Conservation (phyloP, 1,140 invertebrate genomes). For the Lasioglossum baleicum region DNA sequence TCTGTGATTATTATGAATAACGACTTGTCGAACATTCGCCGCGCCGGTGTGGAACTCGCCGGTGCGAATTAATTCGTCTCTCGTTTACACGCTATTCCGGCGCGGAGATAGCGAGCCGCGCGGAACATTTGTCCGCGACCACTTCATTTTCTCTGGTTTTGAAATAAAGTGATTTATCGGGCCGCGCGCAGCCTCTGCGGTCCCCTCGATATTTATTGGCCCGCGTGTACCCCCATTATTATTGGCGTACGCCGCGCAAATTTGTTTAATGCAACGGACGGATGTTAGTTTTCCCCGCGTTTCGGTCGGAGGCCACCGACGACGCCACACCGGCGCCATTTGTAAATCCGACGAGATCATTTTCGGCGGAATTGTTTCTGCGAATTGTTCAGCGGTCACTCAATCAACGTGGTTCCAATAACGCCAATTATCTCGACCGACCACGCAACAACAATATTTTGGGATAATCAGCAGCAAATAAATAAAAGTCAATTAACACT, state of each 20-base stretch:
- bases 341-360: background rate
- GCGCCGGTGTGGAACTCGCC: background rate
- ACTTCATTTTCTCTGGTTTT: slow-evolving; percentile 46
- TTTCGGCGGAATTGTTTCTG: background rate
- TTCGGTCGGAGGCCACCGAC: background rate
- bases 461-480: too few species aligned
- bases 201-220: slow-evolving; percentile 40
- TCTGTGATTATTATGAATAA: background rate
- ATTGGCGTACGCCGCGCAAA: slow-evolving; percentile 10
- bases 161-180: slow-evolving; percentile 51
- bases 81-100: slow-evolving; percentile 47
- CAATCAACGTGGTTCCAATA: too few species aligned
- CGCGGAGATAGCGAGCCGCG: slow-evolving; percentile 18
- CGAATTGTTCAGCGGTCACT: background rate
- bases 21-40: slow-evolving; percentile 36
- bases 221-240: slow-evolving; percentile 38
- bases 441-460: too few species aligned
- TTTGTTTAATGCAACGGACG: slow-evolving; percentile 32
- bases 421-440: too few species aligned
- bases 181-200: background rate
- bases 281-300: background rate
- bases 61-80: slow-evolving; percentile 42
- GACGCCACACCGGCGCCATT: background rate
- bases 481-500: too few species aligned
- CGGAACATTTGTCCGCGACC: slow-evolving; percentile 42